A percentile compares a stretch with the other conserved stretches of the same genome.
These are phyloP conservation scores for Thaleichthys pacificus DNA, from an alignment of 2,797 vertebrate genomes.

Conservation along the genomic window DNA sequence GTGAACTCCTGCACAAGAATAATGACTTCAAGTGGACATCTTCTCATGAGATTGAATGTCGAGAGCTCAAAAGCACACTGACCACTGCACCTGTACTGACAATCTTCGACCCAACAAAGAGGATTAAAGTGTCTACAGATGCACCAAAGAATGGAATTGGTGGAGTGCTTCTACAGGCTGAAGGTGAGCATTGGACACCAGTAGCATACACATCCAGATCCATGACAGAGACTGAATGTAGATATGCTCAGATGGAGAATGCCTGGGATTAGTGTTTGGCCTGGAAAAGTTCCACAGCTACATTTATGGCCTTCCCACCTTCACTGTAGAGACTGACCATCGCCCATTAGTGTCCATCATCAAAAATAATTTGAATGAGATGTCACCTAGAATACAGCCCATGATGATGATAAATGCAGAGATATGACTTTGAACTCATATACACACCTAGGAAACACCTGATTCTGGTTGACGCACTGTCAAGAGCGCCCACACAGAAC, in stretches of 20 bases:
- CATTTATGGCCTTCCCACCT: constrained; percentile 21
- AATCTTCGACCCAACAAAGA: constrained; percentile 24
- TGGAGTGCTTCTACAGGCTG: constrained; percentile 15
- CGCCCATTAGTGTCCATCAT: constrained; percentile 22
- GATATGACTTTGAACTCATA: constrained; percentile 26
- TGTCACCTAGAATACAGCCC: constrained; percentile 20
- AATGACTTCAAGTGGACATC: constrained; percentile 18
- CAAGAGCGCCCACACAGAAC: constrained; percentile 3
- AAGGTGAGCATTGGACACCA: constrained; percentile 22
- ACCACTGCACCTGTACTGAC: constrained; percentile 18
- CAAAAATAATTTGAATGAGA: constrained; percentile 42
- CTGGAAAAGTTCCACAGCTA: constrained; percentile 28
- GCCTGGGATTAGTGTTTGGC: constrained; percentile 21
- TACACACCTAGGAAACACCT: constrained; percentile 29
- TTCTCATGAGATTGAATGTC: constrained; percentile 35
- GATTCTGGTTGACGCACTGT: constrained; percentile 22
- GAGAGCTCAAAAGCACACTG: constrained; percentile 3
- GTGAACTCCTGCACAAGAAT: constrained; percentile 3
- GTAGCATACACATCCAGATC: constrained; percentile 25
- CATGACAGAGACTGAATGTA: constrained; percentile 27
- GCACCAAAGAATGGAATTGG: constrained; percentile 25
- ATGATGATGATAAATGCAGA: constrained; percentile 38
- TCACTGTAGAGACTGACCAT: constrained; percentile 37
- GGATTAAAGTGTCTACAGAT: constrained; percentile 25
- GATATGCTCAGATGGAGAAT: constrained; percentile 34